A percentile compares a stretch with the other conserved stretches of the same genome.
phyloP scores from a whole-genome alignment of 2,113 vertebrate species.

The Arizona elegans region DNA sequence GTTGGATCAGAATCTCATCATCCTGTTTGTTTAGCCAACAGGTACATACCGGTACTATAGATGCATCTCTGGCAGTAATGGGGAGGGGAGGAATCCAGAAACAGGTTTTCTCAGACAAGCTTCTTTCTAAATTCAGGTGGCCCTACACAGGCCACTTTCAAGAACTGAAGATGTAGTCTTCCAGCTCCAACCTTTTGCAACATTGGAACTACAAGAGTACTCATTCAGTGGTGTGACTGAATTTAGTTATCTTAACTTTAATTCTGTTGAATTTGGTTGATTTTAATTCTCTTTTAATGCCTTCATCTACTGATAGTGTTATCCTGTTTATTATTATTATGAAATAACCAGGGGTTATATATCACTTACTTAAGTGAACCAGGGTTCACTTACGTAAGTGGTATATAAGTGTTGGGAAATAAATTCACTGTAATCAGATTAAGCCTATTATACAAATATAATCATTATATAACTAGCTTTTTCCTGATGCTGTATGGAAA shows the following conservation, averaged over 20 bases:
- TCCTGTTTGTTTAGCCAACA: background rate
- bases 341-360: background rate
- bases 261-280: background rate
- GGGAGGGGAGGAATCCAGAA: background rate
- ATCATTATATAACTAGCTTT: background rate
- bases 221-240: background rate
- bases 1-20: background rate
- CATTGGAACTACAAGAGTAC: background rate
- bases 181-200: background rate
- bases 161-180: background rate
- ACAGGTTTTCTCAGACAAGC: background rate
- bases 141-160: background rate
- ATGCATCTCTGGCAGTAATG: background rate
- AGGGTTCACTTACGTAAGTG: background rate
- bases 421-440: background rate
- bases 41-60: background rate
- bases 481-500: background rate
- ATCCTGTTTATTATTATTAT: background rate
- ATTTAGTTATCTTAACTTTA: background rate
- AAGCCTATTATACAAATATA: background rate
- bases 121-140: background rate
- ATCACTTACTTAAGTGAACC: too few relatives aligned
- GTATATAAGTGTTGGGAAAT: background rate
- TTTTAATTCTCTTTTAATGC: background rate
- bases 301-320: background rate